These are phyloP conservation scores for Eidolon dupreanum DNA, from an alignment of 2,797 vertebrate genomes.

Conservation along the genomic window DNA sequence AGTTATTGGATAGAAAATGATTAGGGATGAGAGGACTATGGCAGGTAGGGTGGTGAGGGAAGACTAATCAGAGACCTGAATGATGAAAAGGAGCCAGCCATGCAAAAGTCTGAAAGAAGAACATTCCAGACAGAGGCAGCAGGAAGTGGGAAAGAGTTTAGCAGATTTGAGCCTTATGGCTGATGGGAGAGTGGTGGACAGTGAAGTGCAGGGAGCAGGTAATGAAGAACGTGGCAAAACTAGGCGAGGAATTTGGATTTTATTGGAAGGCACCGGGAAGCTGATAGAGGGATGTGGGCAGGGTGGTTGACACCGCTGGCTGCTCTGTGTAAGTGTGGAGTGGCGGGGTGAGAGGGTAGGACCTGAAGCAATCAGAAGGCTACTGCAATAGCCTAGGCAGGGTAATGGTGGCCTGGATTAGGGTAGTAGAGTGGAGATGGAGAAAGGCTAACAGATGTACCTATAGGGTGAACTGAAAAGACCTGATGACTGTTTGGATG, in stretches of 20 bases:
- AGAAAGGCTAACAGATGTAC: neutral
- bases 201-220: neutral
- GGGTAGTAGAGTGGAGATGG: too few species aligned
- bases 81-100: neutral
- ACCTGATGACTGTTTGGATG: neutral
- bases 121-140: neutral
- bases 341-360: neutral
- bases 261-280: neutral
- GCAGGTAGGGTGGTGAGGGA: neutral
- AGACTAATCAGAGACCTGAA: neutral
- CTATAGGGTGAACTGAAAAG: neutral
- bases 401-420: neutral
- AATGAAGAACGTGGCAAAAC: neutral
- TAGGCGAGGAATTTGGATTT: neutral
- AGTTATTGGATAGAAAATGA: neutral
- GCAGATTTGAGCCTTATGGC: neutral
- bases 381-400: neutral
- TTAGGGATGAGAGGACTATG: neutral
- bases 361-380: neutral
- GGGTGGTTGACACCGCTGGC: neutral
- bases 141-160: neutral
- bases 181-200: neutral
- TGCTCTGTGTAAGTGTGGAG: neutral
- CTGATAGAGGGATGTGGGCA: neutral
- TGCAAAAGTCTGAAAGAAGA: neutral